Base-by-base conservation (phyloP, 2,797 vertebrate genomes). In the Selene dorsalis region DNA sequence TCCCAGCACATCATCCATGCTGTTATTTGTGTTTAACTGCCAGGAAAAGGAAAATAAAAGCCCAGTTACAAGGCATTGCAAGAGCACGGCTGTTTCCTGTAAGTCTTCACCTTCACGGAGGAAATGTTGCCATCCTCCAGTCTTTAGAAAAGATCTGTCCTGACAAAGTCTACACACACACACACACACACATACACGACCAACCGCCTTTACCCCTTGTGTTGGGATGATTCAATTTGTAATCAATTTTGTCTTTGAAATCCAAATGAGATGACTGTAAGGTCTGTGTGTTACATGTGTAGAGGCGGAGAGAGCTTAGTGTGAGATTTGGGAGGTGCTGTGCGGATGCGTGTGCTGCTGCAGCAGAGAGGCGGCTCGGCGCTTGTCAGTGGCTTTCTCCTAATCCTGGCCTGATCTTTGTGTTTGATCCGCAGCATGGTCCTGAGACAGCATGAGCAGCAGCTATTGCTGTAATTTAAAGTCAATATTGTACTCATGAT, bases 361-460 rank as follows among this genome's bases (percentile, higher is more conserved):
- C 88, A 84, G 92, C 90, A 82, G 79, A 86, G 84, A 84, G 69
- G 84, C 84, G 43, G 85, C 90, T 84, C 55, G 61, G 87, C 60
- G 88, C 93, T 93, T 94, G 93, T 94, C 93, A 92, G 94, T 92
- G 92, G 94, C 93, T 96, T 95, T 94, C 87, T 87, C 84, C 84
- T 95, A 95, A 96, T 95, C 94, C 94, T 20, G 85, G 90, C 87
- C 92, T 96, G 94, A 95, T 96, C 95, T 95, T 92, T 87, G 87
- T 90, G 93, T 95, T 95, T 96, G 95, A 95, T 95, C 94, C 93
- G 60, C 91, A 89, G 90, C 91, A 85, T 94, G 91, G 93, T 94
- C 88, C 93, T 92, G 94, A 94, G 93, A 93, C 90, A 77, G 91
- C 88, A 83, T 93, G 94, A 94, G 94, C 93, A 93, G 93, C 92